These are phyloP conservation scores for Choreutis nemorana DNA, from an alignment of 2,888 invertebrate genomes.

Conservation along the genomic window DNA sequence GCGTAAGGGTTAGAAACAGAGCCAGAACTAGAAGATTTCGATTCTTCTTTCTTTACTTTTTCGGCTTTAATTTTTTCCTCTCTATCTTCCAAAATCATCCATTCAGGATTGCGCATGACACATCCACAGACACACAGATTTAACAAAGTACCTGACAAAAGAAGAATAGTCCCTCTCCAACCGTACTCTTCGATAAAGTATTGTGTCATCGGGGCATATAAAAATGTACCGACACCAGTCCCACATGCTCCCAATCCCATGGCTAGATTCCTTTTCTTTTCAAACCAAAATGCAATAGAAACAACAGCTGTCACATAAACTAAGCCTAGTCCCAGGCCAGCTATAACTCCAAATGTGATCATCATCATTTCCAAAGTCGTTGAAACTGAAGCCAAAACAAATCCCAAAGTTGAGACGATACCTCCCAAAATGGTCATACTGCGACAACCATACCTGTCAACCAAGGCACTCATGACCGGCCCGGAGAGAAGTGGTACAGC, in stretches of 20 bases:
- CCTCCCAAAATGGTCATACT: conserved; percentile 80
- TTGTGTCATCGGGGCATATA: conserved; percentile 87
- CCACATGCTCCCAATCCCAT: conserved; percentile 90
- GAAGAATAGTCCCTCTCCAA: conserved; percentile 84
- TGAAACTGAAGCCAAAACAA: conserved; percentile 75
- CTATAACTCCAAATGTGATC: conserved; percentile 85
- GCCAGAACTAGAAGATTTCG: conserved; percentile 54
- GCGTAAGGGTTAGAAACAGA: conserved; percentile 58
- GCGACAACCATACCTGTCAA: conserved; percentile 86
- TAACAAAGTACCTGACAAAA: conserved; percentile 84
- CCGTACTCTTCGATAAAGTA: conserved; percentile 79
- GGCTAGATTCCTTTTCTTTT: conserved; percentile 84
- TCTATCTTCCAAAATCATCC: conserved; percentile 74
- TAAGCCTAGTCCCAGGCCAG: conserved; percentile 83
- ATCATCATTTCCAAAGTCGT: conserved; percentile 80
- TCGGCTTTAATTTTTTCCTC: conserved; percentile 31
- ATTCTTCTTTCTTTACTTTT: conserved; percentile 25
- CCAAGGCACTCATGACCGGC: conserved; percentile 83
- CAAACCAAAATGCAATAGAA: conserved; percentile 92
- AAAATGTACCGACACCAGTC: conserved; percentile 87
- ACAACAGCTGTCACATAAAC: conserved; percentile 92
- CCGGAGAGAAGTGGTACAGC: conserved; percentile 87
- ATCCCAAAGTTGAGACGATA: conserved; percentile 76
- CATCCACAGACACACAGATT: conserved; percentile 87
- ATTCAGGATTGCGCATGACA: conserved; percentile 88